Percentiles rank a stretch among this genome's conserved stretches.
These are phyloP conservation scores for Hippocampus comes DNA, from an alignment of 2,113 vertebrate genomes.

Conservation along the genomic window DNA sequence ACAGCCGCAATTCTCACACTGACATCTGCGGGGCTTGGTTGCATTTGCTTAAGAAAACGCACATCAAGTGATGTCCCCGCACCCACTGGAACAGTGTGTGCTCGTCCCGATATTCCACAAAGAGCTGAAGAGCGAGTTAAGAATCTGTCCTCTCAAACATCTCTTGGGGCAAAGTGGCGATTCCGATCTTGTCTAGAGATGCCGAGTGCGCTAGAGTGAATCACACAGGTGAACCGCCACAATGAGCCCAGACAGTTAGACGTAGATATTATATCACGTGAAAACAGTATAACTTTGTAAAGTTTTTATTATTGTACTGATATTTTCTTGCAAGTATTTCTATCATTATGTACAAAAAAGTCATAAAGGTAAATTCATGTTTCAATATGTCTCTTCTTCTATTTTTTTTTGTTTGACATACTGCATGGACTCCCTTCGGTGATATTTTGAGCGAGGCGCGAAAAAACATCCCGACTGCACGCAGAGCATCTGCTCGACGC, in stretches of 20 bases:
- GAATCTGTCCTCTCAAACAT: conserved; percentile 12
- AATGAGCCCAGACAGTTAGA: no score
- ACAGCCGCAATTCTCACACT: conserved; percentile 49
- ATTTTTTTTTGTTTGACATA: no score
- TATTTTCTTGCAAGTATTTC: not conserved
- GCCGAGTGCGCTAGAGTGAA: conserved; percentile 8
- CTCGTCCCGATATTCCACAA: conserved; percentile 59
- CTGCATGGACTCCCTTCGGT: not conserved
- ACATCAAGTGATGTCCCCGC: conserved; percentile 58
- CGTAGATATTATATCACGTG: no score
- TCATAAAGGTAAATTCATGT: no score
- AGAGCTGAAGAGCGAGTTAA: conserved; percentile 55
- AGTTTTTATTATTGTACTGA: no score
- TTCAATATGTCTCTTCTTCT: no score
- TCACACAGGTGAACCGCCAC: not conserved
- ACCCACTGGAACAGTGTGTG: conserved; percentile 44
- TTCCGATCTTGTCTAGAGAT: conserved; percentile 29
- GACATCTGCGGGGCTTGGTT: conserved; percentile 25
- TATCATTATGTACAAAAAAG: not conserved
- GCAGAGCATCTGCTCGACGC: conserved; percentile 1
- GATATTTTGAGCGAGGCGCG: not conserved
- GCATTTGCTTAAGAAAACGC: conserved; percentile 40
- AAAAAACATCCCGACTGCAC: not conserved
- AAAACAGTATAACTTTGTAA: no score
- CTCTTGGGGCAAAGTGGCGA: conserved; percentile 35